Evolutionary conservation across 1,140 invertebrate genomes (phyloP), one percentile per base, ranked within the genome.

Genomic region (Danaus melanippus): DNA sequence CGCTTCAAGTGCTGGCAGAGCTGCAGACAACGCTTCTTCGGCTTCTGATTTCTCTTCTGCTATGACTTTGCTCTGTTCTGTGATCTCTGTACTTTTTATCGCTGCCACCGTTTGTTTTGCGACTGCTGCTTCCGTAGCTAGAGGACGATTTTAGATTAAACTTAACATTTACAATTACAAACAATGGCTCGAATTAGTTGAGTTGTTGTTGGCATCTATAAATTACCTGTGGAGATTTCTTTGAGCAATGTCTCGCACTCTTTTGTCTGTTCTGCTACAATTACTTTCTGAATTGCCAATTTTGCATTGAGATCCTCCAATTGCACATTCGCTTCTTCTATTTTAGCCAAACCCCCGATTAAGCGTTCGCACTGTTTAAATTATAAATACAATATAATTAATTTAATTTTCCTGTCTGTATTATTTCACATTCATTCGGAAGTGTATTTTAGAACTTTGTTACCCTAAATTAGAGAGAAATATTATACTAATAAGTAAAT

Each of bases 1-100:
- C n/a, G 90, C 90, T 66, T 95, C 93, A 0, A 97, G 77, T 0
- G 91, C 93, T 0, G 95, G 95, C 70, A 97, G 76, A 1, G 95
- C 96, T 46, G 92, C 92, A 2, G 90, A 90, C 40, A 97, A 80
- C 5, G 90, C 92, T 68, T 91, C 90, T 75, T 95, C 94, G 7
- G 95, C 95, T 60, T 96, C 95, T 11, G 89, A 87, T 76, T 96
- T 95, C 74, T 97, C 95, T 12, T 90, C 89, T 9, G 87, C 87
- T 62, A 97, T 96, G 5, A 93, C 88, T 64, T 90, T 91, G 54
- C 91, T 93, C 67, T 96, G 92, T 45, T 92, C 91, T 59, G 93
- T 92, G 46, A 97, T 95, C 79, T 96, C 93, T 2, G 88, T 89
- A 12, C 92, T 92, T 69, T 95, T 96, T 21, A 92, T 88, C 0